Evolutionary conservation across 2,888 invertebrate genomes (phyloP), one percentile per base, ranked within the genome.

Genomic region (Orthosia gracilis): DNA sequence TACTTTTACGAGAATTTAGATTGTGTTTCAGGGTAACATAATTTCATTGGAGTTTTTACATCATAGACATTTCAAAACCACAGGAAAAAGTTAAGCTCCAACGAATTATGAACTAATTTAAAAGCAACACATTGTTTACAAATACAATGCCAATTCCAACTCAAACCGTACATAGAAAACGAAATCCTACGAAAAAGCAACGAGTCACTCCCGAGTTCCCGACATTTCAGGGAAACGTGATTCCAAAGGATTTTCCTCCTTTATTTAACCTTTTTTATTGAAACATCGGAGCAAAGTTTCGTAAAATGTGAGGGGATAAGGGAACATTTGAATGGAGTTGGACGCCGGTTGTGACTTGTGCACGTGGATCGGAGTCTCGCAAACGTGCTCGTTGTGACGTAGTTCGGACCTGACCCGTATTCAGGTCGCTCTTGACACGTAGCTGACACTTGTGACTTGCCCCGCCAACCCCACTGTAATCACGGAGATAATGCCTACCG

Each of bases 341-440:
- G 31, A 63, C 54, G 72, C 55, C 54, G 64, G 74, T 69, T 69
- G 18, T 58, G 73, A 50, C 26, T 64, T 11, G 74, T 59, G 83
- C 82, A 82, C 82, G 82, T 82, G 82, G 54, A 71, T 47, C 66
- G 40, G 45, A 58, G 72, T 77, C 73, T 73, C 65, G 67, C 55
- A 78, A 86, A 85, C 80, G 83, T 80, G 82, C 82, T 83, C 72
- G 79, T 84, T 87, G 78, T 77, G 70, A 73, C 76, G 76, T 70
- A 74, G 78, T 67, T 76, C 62, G 62, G 77, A 65, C 63, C 76
- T 83, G 86, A 86, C 86, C 79, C 71, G 69, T 71, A 69, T 73
- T 77, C 69, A 52, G 58, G 77, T 26, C 73, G 69, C 78, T 77
- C 77, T 81, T 72, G 81, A 84, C 80, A 81, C 78, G 61, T 63